Evolutionary conservation across 2,113 vertebrate genomes (phyloP).

Genomic region (Pomatostomus ruficeps): DNA sequence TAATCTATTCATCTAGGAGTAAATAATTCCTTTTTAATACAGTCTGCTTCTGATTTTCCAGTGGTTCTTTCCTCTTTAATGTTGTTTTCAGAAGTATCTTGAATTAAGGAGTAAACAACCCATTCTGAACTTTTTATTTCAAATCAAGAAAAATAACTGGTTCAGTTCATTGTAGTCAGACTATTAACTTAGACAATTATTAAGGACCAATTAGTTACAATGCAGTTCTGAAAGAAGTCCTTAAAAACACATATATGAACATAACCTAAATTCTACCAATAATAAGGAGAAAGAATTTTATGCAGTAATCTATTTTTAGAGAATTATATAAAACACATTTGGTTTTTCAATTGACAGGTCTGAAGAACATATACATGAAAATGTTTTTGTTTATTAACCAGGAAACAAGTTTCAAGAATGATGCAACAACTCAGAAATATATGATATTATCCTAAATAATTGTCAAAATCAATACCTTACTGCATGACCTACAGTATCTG

Average conservation of each 20-base stretch:
- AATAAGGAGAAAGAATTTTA: neutral
- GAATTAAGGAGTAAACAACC: neutral
- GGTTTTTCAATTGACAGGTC: neutral
- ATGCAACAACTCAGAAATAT: neutral
- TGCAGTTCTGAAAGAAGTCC: neutral
- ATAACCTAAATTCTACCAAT: neutral
- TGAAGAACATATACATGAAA: neutral
- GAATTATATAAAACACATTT: neutral
- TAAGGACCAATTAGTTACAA: neutral
- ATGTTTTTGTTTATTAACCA: neutral
- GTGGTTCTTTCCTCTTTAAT: neutral
- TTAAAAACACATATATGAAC: neutral
- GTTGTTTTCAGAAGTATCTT: neutral
- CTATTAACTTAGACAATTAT: neutral
- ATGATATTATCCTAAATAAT: neutral
- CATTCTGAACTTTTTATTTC: neutral
- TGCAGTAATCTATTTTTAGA: neutral
- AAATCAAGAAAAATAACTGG: neutral
- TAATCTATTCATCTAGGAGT: neutral
- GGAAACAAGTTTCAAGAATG: neutral
- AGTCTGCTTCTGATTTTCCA: neutral
- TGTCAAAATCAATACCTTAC: conserved; percentile 4
- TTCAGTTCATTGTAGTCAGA: neutral
- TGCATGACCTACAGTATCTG: neutral
- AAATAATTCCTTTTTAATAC: neutral